A percentile compares a stretch with the other conserved stretches of the same genome.
These are phyloP conservation scores for Diploptera punctata DNA, from an alignment of 2,888 invertebrate species.

Conservation along the genomic window DNA sequence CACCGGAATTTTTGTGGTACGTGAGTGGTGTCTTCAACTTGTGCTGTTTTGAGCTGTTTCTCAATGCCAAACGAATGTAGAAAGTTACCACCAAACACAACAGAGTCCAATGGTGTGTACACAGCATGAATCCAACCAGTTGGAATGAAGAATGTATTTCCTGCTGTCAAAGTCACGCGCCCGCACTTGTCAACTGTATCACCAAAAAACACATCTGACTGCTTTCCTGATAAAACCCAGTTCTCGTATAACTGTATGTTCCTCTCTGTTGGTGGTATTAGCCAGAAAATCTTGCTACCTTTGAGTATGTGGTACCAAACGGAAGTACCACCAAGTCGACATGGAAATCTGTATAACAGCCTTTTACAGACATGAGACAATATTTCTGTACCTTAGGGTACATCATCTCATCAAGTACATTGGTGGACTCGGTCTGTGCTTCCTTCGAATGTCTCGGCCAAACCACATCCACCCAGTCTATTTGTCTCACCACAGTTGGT, in stretches of 20 bases:
- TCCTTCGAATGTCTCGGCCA: constrained; percentile 97
- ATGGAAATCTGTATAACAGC: constrained; percentile 98
- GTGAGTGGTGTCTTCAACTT: too few species aligned
- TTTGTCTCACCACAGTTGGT: constrained; percentile 88
- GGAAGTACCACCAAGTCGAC: constrained; percentile 97
- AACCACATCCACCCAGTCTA: constrained; percentile 98
- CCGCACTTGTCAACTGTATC: constrained; percentile 95
- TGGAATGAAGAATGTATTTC: too few species aligned
- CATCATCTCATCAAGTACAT: constrained; percentile 95
- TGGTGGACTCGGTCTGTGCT: constrained; percentile 92
- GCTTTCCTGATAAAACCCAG: too few species aligned
- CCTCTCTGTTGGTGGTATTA: too few species aligned
- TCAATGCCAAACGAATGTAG: constrained; percentile 95
- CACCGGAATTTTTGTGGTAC: too few species aligned
- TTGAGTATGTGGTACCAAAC: constrained; percentile 98
- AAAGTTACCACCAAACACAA: constrained; percentile 99
- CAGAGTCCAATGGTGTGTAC: constrained; percentile 93
- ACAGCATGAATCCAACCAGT: constrained; percentile 99
- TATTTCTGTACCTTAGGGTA: constrained; percentile 97
- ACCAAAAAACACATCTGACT: too few species aligned
- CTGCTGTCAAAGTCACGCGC: constrained; percentile 77
- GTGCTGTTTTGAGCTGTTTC: too few species aligned
- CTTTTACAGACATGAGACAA: constrained; percentile 95
- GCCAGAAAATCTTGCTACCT: constrained; percentile 77
- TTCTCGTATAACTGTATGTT: too few species aligned